phyloP scores from a whole-genome alignment of 1,140 invertebrate species.

The Microplitis mediator region DNA sequence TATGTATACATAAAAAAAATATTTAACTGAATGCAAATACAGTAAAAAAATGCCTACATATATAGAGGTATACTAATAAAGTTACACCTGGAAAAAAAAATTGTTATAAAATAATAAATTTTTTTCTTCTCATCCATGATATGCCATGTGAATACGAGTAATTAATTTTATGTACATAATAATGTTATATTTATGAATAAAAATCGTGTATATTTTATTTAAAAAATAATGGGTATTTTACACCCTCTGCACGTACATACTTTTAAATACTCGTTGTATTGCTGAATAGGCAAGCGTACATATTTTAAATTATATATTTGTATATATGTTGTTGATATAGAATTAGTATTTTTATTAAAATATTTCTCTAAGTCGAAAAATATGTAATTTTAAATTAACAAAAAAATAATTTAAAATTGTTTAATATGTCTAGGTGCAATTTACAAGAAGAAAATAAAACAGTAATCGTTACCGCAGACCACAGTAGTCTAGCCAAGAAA shows the following conservation, averaged over 20 bases:
- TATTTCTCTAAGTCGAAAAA: not conserved
- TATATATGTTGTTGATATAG: conserved; percentile 39
- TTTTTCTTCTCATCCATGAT: conserved; percentile 22
- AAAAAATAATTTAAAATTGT: not conserved
- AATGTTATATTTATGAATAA: conserved; percentile 61
- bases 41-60: conserved; percentile 9
- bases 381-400: not conserved
- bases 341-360: conserved; percentile 34
- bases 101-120: not conserved
- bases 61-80: conserved; percentile 26
- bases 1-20: conserved; percentile 34
- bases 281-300: conserved; percentile 19
- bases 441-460: conserved; percentile 2
- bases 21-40: conserved; percentile 31
- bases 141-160: conserved; percentile 41
- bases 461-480: conserved; percentile 2
- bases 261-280: not conserved
- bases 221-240: conserved; percentile 1
- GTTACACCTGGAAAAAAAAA: not conserved
- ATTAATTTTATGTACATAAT: conserved; percentile 60
- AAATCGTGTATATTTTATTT: conserved; percentile 20
- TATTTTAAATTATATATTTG: conserved; percentile 29
- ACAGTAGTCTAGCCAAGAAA: no score
- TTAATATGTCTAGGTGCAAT: no score
- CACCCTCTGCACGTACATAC: conserved; percentile 6